Evolutionary conservation across 2,888 invertebrate genomes (phyloP).

Genomic region (Hedya salicella): DNA sequence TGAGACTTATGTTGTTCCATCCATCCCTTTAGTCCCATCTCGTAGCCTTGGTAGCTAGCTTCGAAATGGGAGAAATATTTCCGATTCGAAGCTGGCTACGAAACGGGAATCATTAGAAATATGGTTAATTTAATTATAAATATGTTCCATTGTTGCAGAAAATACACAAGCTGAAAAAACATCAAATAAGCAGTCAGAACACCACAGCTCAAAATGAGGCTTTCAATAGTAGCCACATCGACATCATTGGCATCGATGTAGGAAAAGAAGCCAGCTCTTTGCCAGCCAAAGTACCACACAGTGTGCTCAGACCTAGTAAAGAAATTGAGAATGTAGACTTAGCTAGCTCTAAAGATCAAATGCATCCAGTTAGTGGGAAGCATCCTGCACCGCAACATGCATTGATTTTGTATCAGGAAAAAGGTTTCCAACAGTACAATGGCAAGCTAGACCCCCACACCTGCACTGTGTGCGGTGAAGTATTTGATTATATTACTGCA

Average conservation of each 20-base stretch:
- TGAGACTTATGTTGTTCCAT: too few relatives aligned
- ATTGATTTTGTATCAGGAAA: slow-evolving; percentile 56
- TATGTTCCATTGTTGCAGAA: slow-evolving; percentile 67
- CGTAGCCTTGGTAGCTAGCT: too few relatives aligned
- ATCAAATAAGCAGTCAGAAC: slow-evolving; percentile 57
- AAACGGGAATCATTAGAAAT: too few relatives aligned
- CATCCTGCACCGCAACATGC: slow-evolving; percentile 51
- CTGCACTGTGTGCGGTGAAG: slow-evolving; percentile 69
- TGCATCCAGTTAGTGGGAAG: slow-evolving; percentile 19
- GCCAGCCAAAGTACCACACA: slow-evolving; percentile 51
- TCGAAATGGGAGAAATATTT: too few relatives aligned
- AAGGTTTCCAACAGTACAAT: slow-evolving; percentile 53
- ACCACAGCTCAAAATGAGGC: slow-evolving; percentile 59
- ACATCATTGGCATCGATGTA: slow-evolving; percentile 72
- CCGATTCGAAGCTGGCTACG: too few relatives aligned
- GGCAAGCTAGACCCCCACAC: slow-evolving; percentile 56
- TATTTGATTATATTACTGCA: slow-evolving; percentile 65
- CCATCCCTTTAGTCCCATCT: too few relatives aligned
- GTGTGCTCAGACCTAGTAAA: slow-evolving; percentile 11
- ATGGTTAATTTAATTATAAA: slow-evolving; percentile 52
- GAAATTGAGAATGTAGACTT: slow-evolving; percentile 15
- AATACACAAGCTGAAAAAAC: slow-evolving; percentile 73
- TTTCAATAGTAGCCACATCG: slow-evolving; percentile 65
- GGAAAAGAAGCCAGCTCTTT: slow-evolving; percentile 61
- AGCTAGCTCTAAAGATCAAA: slow-evolving; percentile 22